Conservation (phyloP, 2,888 invertebrate species). For the Zhuqinia jingwanae region DNA sequence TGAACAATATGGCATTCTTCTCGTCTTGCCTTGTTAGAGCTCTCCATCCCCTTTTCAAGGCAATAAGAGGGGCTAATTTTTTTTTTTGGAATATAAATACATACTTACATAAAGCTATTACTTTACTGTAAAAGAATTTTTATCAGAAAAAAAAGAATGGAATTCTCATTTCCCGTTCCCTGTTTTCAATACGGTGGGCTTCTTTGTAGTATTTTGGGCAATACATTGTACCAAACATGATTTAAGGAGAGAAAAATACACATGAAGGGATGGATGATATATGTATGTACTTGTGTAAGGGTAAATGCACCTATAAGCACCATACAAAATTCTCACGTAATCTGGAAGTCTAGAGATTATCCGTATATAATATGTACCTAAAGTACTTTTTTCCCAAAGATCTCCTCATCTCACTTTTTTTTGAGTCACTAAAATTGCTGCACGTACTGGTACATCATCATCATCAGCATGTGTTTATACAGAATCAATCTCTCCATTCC, state of each 20-base stretch:
- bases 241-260: too few relatives aligned
- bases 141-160: slow-evolving; percentile 27
- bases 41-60: background rate
- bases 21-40: background rate
- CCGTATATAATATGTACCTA: slow-evolving; percentile 10
- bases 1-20: background rate
- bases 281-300: too few relatives aligned
- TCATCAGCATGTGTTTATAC: background rate
- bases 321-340: background rate
- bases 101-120: background rate
- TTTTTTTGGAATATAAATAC: background rate
- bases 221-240: background rate
- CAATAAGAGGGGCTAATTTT: background rate
- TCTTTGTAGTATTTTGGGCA: background rate
- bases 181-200: background rate
- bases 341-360: slow-evolving; percentile 62
- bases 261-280: too few relatives aligned
- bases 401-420: slow-evolving; percentile 58
- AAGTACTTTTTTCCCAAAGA: slow-evolving; percentile 36
- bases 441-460: slow-evolving; percentile 42
- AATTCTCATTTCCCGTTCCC: slow-evolving; percentile 59
- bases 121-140: background rate
- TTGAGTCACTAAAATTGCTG: slow-evolving; percentile 34
- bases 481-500: slow-evolving; percentile 37
- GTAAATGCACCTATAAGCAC: too few relatives aligned